Evolutionary conservation across 2,888 invertebrate genomes (phyloP), one percentile per base, ranked within the genome.

Genomic region (Acronicta aceris): DNA sequence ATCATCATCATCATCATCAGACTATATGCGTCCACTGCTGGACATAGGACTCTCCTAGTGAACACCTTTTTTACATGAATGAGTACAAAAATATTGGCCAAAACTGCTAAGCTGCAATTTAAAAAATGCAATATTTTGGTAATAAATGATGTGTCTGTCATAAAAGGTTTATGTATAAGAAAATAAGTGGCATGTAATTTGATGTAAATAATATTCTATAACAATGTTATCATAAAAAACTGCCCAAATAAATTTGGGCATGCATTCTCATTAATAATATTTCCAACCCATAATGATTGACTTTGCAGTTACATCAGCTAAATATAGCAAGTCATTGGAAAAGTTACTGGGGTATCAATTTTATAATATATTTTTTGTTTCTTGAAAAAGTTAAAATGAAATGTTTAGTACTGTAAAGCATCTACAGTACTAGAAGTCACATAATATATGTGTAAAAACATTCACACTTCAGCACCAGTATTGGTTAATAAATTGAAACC

Each of bases 401-500:
- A 4, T 12, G 10, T 33, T 33, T 33, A 10, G 12, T 33, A 12
- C 3, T 2, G 33, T 17, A 16, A 2, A 13, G 12, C 10, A 10
- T 12, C 10, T 21, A 17, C 13, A 47, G 50, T 42, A 25, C 5
- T 16, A 33, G 33, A 13, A 16, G 12, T 17, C 13, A 17, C 5
- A 7, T 36, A 47, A 1, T 38, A 21, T 21, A n/a, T 27, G 10
- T 13, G 36, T 30, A 21, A 38, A 13, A 40, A 45, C 16, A 42
- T 15, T 12, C 5, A 16, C 9, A 46, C 15, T 15, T 6, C 1
- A 15, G 46, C 9, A n/a, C 17, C 38, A 65, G n/a, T 30, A 12
- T 12, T 33, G 12, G 30, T 2, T 12, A 53, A 56, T 43, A 41
- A 45, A 43, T 16, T 21, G 13, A 25, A 70, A 40, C 5, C 15